A percentile compares a stretch with the other conserved stretches of the same genome.
These are phyloP conservation scores for Hirudinaria manillensis DNA, from an alignment of 2,888 invertebrate genomes.

Conservation along the genomic window DNA sequence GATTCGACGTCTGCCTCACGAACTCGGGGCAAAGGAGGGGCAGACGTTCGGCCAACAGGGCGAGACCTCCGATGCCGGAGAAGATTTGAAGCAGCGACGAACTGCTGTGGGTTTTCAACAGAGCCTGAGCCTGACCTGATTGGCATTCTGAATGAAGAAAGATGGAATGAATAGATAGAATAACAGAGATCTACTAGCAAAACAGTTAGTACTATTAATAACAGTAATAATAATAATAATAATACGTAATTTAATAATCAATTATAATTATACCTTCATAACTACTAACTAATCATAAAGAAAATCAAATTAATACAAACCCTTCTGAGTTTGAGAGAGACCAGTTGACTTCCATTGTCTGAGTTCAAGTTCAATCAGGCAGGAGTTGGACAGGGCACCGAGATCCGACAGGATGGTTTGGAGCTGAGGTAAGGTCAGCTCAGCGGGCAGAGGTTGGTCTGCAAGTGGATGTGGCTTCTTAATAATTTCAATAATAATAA, in stretches of 20 bases:
- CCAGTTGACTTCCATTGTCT: background rate
- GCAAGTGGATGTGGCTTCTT: background rate
- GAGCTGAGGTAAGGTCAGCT: conserved; percentile 62
- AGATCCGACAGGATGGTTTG: conserved; percentile 49
- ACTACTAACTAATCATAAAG: background rate
- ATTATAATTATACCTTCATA: background rate
- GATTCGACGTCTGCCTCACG: conserved; percentile 3
- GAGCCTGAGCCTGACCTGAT: background rate
- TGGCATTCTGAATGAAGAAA: background rate
- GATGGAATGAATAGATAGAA: background rate
- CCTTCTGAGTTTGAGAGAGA: background rate
- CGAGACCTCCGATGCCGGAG: conserved; percentile 79
- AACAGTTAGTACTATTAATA: background rate
- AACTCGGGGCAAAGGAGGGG: conserved; percentile 77
- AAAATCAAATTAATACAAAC: background rate
- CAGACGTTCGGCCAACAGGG: conserved; percentile 77
- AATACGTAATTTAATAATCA: background rate
- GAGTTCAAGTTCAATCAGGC: background rate
- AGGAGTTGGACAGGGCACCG: background rate
- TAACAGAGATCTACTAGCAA: background rate
- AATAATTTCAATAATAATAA: background rate
- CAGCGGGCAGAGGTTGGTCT: conserved; percentile 57
- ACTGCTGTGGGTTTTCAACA: conserved; percentile 39
- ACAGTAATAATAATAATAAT: background rate
- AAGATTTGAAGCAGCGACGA: conserved; percentile 72